These are phyloP conservation scores for Donacobius atricapilla DNA, from an alignment of 2,113 vertebrate genomes.

Conservation along the genomic window DNA sequence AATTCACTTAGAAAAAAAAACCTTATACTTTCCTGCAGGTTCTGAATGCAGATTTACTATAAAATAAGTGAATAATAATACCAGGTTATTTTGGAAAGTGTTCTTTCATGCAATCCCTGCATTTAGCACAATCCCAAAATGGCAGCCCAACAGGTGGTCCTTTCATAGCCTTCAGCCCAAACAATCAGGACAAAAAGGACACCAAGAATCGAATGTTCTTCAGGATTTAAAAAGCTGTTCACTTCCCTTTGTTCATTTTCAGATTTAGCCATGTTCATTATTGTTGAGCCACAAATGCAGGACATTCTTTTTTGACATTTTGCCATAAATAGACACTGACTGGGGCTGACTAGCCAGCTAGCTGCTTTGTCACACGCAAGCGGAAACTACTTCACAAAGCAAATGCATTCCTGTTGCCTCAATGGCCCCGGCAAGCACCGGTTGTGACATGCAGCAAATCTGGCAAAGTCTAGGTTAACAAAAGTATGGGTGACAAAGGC, in stretches of 20 bases:
- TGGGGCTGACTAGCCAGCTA: conserved; percentile 95
- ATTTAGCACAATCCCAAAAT: conserved; percentile 95
- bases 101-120: conserved; percentile 83
- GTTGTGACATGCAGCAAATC: conserved; percentile 73
- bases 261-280: conserved; percentile 98
- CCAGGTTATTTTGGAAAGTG: conserved; percentile 83
- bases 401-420: conserved; percentile 74
- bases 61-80: conserved; percentile 86
- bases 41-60: conserved; percentile 83
- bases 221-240: conserved; percentile 99
- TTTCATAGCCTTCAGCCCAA: conserved; percentile 93
- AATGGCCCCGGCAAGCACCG: conserved; percentile 69
- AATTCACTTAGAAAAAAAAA: conserved; percentile 71
- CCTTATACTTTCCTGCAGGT: conserved; percentile 71
- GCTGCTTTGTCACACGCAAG: conserved; percentile 90
- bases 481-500: conserved; percentile 81
- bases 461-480: conserved; percentile 77
- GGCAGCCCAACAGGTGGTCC: conserved; percentile 98
- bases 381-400: conserved; percentile 87
- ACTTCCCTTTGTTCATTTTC: conserved; percentile 96
- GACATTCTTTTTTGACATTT: conserved; percentile 99
- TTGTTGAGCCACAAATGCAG: conserved; percentile 96
- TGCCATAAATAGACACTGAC: conserved; percentile 98
- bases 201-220: conserved; percentile 99
- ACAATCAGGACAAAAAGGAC: conserved; percentile 92